Conservation (phyloP, 2,113 vertebrate genomes). For the Ranitomeya imitator region DNA sequence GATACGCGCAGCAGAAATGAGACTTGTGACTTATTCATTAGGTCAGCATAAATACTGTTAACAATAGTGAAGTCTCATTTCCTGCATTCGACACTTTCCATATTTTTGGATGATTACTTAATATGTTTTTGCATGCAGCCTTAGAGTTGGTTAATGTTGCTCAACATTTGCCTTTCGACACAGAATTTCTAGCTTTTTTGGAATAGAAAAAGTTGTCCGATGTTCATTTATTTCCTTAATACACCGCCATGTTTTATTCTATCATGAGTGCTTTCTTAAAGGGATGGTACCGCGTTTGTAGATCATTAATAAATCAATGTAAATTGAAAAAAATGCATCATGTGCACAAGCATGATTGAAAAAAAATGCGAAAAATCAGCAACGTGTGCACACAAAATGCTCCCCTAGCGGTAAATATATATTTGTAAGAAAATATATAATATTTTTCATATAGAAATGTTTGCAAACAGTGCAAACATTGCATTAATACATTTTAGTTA, state of each 20-base stretch:
- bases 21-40: neutral
- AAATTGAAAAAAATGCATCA: too few species aligned
- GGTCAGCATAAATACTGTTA: neutral
- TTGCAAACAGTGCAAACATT: too few species aligned
- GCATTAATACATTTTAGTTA: too few species aligned
- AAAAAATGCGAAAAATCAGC: too few species aligned
- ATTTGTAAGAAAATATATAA: too few species aligned
- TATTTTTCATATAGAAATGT: too few species aligned
- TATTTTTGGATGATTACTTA: neutral
- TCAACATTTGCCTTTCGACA: neutral
- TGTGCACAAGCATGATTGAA: too few species aligned
- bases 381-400: too few species aligned
- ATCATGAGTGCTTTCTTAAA: neutral
- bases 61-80: neutral
- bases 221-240: neutral
- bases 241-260: neutral
- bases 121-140: neutral
- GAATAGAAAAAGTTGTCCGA: neutral
- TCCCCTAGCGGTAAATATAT: too few species aligned
- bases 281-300: too few species aligned
- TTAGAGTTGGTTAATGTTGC: neutral
- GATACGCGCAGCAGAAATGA: neutral
- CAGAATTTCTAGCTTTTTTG: neutral
- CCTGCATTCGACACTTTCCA: neutral
- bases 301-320: too few species aligned